Evolutionary conservation across 2,888 invertebrate species (phyloP).

Genomic region (Caenorhabditis sp.): DNA sequence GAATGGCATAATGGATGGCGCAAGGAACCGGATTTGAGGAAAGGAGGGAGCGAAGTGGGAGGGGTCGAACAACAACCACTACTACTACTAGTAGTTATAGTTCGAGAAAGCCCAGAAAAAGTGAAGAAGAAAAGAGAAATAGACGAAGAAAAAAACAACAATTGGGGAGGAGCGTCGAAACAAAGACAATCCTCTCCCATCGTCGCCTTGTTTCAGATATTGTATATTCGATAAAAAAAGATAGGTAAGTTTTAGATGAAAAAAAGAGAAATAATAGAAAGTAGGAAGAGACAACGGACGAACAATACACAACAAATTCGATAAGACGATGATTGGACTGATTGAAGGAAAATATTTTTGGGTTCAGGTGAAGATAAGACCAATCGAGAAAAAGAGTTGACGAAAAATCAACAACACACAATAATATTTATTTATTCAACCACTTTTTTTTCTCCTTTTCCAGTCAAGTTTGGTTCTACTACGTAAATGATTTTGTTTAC

Average conservation of each 20-base stretch:
- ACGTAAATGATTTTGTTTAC: not conserved
- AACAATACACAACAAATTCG: not conserved
- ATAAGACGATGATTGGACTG: not conserved
- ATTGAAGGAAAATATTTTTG: conserved; percentile 7
- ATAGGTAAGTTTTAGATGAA: not conserved
- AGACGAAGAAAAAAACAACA: not conserved
- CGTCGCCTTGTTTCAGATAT: not conserved
- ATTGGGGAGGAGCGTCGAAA: not conserved
- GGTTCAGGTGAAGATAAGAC: no score
- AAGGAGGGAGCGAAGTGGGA: conserved; percentile 4
- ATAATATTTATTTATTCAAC: no score
- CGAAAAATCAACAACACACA: no score
- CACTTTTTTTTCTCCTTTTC: no score
- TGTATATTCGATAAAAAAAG: not conserved
- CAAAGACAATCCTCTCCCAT: not conserved
- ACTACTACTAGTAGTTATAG: not conserved
- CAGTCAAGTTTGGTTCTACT: no score
- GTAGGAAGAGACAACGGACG: not conserved
- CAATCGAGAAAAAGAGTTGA: no score
- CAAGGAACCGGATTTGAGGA: conserved; percentile 33
- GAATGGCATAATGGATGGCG: conserved; percentile 44
- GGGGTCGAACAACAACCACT: not conserved
- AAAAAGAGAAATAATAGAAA: not conserved
- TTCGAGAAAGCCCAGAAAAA: conserved; percentile 1
- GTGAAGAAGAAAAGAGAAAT: not conserved